phyloP scores from a whole-genome alignment of 2,797 vertebrate genomes.

The Falco peregrinus region DNA sequence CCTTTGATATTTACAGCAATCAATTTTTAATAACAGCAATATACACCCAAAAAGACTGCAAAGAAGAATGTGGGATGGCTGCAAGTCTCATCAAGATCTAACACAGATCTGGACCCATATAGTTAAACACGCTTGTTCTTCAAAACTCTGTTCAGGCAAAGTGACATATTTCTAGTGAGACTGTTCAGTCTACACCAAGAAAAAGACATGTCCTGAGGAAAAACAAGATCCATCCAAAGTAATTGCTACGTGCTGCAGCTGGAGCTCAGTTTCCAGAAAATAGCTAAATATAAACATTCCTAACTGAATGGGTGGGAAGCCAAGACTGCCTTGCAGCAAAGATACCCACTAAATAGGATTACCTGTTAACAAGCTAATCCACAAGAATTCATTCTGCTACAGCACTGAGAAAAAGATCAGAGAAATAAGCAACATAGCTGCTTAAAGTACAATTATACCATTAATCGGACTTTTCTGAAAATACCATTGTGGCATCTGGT shows the following conservation, averaged over 20 bases:
- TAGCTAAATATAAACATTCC: conserved; percentile 58
- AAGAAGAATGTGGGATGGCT: not conserved
- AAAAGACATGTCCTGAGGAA: conserved; percentile 35
- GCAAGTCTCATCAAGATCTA: conserved; percentile 28
- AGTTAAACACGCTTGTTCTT: not conserved
- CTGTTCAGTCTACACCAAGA: conserved; percentile 4
- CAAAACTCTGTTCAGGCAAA: not conserved
- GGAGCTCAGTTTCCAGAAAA: conserved; percentile 47
- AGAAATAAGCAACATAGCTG: not conserved
- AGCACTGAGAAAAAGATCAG: not conserved
- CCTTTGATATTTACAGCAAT: not conserved
- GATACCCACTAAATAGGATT: conserved; percentile 21
- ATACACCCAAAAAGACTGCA: not conserved
- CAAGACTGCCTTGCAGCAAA: conserved; percentile 33
- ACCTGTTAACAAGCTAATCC: not conserved
- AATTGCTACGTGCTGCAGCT: conserved; percentile 46
- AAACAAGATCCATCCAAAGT: conserved; percentile 1
- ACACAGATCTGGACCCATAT: not conserved
- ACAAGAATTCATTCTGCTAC: not conserved
- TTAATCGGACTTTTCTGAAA: not conserved
- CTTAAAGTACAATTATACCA: not conserved
- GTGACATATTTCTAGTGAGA: conserved; percentile 24
- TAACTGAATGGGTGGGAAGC: conserved; percentile 19
- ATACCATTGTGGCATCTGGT: not conserved
- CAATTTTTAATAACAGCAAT: conserved; percentile 16